Evolutionary conservation across 2,888 invertebrate genomes (phyloP).

Genomic region (Rhyacophila evoluta): DNA sequence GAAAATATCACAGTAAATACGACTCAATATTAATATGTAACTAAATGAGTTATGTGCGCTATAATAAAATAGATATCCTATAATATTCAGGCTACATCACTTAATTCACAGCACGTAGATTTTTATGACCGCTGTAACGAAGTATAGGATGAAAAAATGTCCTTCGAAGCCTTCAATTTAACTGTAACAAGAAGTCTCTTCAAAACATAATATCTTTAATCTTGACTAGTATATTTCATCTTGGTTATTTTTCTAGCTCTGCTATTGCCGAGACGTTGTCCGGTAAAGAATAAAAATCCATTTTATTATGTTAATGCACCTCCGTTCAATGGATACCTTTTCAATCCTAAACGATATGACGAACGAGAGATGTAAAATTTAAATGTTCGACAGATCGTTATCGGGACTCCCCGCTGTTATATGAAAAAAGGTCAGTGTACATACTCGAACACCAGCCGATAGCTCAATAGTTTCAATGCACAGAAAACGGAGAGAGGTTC

Average conservation of each 20-base stretch:
- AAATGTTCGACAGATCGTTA: constrained; percentile 18
- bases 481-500: too few relatives aligned
- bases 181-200: background rate
- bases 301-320: constrained; percentile 22
- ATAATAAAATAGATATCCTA: too few relatives aligned
- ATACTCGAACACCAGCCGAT: background rate
- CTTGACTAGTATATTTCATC: background rate
- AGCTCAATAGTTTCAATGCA: background rate
- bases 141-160: background rate
- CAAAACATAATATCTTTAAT: background rate
- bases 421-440: background rate
- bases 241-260: background rate
- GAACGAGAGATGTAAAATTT: constrained; percentile 14
- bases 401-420: constrained; percentile 3
- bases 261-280: background rate
- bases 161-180: background rate
- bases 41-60: too few relatives aligned
- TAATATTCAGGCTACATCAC: too few relatives aligned
- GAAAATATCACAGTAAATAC: too few relatives aligned
- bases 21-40: too few relatives aligned
- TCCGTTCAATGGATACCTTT: background rate
- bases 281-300: background rate
- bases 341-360: constrained; percentile 19
- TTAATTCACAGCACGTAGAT: too few relatives aligned
- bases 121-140: too few relatives aligned